A percentile compares a stretch with the other conserved stretches of the same genome.
Conservation (phyloP, 2,113 vertebrate species). For the Raja brachyura region DNA sequence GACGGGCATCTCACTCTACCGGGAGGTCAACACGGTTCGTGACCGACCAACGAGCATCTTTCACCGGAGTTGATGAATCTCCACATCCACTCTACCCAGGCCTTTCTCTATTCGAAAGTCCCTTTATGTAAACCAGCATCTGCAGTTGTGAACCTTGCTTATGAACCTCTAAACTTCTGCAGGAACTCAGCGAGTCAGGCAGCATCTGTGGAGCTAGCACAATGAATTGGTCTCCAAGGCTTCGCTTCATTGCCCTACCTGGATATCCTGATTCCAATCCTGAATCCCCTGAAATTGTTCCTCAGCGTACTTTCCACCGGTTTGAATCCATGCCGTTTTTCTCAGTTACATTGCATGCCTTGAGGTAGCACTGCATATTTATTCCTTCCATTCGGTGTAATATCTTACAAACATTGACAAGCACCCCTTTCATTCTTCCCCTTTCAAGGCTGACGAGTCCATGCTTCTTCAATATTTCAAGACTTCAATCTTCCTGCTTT, state of each 20-base stretch:
- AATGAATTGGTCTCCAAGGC: not conserved
- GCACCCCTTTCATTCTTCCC: not conserved
- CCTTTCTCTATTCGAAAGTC: no score
- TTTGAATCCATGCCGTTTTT: not conserved
- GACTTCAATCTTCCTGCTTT: constrained; percentile 10
- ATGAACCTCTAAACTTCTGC: no score
- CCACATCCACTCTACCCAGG: no score
- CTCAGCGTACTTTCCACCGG: not conserved
- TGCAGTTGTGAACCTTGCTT: no score
- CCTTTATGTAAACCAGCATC: no score
- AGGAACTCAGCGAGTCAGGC: no score
- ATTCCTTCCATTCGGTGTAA: not conserved
- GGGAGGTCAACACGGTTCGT: no score
- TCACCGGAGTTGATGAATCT: no score
- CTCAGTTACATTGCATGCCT: not conserved
- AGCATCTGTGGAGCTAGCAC: no score
- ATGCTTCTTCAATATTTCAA: constrained; percentile 21
- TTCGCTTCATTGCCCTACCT: not conserved
- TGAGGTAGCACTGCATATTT: constrained; percentile 25
- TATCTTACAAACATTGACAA: constrained; percentile 28
- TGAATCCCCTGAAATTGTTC: not conserved
- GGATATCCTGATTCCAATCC: not conserved
- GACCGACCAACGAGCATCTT: no score
- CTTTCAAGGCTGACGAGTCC: not conserved
- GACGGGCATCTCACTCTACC: no score